Evolutionary conservation across 2,113 vertebrate genomes (phyloP), one percentile per base, ranked within the genome.

Genomic region (Corynorhinus townsendii): DNA sequence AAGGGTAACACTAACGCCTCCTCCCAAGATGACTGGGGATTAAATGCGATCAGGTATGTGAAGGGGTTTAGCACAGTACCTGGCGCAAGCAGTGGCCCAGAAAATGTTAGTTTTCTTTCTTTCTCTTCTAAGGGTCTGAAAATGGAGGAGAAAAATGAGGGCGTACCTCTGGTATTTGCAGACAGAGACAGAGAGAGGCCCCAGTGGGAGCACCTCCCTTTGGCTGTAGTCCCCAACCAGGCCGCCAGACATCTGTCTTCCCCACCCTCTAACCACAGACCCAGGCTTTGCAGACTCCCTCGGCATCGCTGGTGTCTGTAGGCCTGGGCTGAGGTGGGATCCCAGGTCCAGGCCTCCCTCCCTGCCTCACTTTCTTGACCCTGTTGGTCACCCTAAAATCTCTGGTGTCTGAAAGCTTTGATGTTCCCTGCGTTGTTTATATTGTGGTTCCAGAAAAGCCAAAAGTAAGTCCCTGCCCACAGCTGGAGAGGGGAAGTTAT

Each of bases 401-500:
- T 95, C 52, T 95, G 64, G n/a, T 92, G 49, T 88, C 69, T 45
- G 80, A 95, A 64, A 88, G 17, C 59, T 75, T 94, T 22, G 26
- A 16, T 83, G 54, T 85, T 86, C 59, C 30, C 81, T 88, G 84
- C 75, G 86, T 91, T 72, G 75, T 96, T 95, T 94, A 91, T 86
- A 49, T 54, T 93, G 69, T 90, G 91, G 84, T 95, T 96, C 49
- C 35, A 86, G 93, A 94, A 94, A 92, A 89, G 40, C 77, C 95
- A 92, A 83, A 83, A 95, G 49, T 95, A 84, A 95, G 88, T 96
- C 87, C 76, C 77, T 93, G 38, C 54, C 73, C 87, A 88, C 56
- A n/a, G 52, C 84, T 66, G 43, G 59, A 66, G 94, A 96, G 88
- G 86, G 96, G 96, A 97, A 97, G 96, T 97, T 96, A 94, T 71